Evolutionary conservation across 2,797 vertebrate species (phyloP).

Genomic region (Chloroceryle amazona): DNA sequence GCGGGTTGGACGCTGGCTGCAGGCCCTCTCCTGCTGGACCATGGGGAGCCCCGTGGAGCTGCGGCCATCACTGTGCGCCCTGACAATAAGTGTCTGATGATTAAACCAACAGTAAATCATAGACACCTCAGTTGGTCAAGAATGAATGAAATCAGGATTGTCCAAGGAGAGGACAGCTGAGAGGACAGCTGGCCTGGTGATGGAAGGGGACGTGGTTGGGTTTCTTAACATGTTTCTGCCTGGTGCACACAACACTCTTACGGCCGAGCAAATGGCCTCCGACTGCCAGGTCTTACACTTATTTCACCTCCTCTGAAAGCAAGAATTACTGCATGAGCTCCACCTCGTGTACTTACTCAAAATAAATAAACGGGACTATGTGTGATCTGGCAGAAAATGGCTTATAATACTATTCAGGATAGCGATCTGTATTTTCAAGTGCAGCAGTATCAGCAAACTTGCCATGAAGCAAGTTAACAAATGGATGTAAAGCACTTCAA

Average conservation of each 20-base stretch:
- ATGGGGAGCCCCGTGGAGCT: not conserved
- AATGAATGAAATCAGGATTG: not conserved
- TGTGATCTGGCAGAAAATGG: not conserved
- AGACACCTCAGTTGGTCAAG: not conserved
- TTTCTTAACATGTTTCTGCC: not conserved
- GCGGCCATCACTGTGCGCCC: fast-evolving
- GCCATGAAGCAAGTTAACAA: not conserved
- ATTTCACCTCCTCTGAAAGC: not conserved
- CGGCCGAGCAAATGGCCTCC: not conserved
- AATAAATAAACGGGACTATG: not conserved
- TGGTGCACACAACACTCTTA: fast-evolving
- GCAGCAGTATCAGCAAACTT: not conserved
- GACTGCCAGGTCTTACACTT: fast-evolving
- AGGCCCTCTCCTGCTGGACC: not conserved
- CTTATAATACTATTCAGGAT: not conserved
- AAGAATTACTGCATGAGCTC: not conserved
- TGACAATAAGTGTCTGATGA: fast-evolving
- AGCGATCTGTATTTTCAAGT: not conserved
- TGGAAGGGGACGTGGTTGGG: not conserved
- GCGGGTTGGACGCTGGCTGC: too few relatives aligned
- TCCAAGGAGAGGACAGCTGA: not conserved
- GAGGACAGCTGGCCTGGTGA: too few relatives aligned
- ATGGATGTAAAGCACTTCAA: not conserved
- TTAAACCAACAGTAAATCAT: not conserved
- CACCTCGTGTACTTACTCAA: not conserved